These are phyloP conservation scores for Dicerorhinus sumatrensis DNA, from an alignment of 2,113 vertebrate species.

Conservation along the genomic window DNA sequence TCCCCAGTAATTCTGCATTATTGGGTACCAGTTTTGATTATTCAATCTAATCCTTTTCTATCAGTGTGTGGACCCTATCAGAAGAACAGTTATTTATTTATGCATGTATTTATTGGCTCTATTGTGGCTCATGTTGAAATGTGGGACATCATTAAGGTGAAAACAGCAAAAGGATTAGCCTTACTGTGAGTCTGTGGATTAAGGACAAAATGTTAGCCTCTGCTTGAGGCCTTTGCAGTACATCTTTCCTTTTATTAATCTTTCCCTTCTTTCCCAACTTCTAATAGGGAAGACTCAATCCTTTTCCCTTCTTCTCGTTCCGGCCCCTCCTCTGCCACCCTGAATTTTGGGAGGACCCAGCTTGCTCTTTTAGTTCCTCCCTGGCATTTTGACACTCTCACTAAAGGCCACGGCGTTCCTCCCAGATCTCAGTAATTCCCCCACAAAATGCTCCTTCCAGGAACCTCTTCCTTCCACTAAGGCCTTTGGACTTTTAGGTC, in stretches of 20 bases:
- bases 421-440: background rate
- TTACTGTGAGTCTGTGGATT: background rate
- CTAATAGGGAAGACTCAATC: background rate
- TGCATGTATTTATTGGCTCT: background rate
- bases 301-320: accelerated
- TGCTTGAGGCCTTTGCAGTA: background rate
- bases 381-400: background rate
- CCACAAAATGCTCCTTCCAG: background rate
- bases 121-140: background rate
- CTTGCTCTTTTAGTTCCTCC: background rate
- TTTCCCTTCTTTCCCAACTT: background rate
- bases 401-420: background rate
- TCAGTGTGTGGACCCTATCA: background rate
- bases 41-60: background rate
- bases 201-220: background rate
- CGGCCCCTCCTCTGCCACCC: no score
- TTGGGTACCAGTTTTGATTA: background rate
- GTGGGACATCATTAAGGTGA: background rate
- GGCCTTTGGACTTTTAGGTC: background rate
- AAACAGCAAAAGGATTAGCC: background rate
- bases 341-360: background rate
- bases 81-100: background rate
- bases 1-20: background rate
- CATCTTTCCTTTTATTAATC: background rate
- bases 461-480: background rate